A percentile compares a stretch with the other conserved stretches of the same genome.
Evolutionary conservation across 2,113 vertebrate species (phyloP).

Genomic region (Chascanopsetta lugubris): DNA sequence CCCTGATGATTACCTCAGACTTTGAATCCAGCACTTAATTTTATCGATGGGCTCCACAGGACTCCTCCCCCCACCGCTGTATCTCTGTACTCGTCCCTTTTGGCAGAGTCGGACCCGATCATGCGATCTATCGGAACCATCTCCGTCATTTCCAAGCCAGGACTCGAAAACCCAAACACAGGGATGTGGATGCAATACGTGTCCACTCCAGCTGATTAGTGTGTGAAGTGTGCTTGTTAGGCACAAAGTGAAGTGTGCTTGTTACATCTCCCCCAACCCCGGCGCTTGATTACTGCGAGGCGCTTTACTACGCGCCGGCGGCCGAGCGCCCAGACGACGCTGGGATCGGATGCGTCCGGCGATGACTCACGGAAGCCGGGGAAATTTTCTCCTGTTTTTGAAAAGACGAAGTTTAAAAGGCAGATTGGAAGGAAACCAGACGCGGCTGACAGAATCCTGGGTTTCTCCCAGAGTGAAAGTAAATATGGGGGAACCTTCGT

Average conservation of each 20-base stretch:
- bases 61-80: neutral
- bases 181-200: conserved; percentile 38
- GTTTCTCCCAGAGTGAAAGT: neutral
- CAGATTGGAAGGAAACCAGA: neutral
- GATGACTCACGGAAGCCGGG: conserved; percentile 38
- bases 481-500: neutral
- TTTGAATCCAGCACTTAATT: conserved; percentile 23
- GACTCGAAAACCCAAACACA: conserved; percentile 16
- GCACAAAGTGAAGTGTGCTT: conserved; percentile 64
- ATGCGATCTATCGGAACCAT: conserved; percentile 37
- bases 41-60: conserved; percentile 22
- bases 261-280: conserved; percentile 62
- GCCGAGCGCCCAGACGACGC: conserved; percentile 44
- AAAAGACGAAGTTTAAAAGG: conserved; percentile 22
- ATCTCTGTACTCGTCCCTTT: conserved; percentile 1
- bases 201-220: conserved; percentile 72
- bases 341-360: conserved; percentile 45
- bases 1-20: conserved; percentile 4
- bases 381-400: conserved; percentile 32
- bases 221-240: conserved; percentile 72
- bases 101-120: conserved; percentile 2
- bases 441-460: neutral
- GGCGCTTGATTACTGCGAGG: conserved; percentile 58
- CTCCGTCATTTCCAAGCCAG: conserved; percentile 32
- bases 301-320: conserved; percentile 23